Base-by-base conservation (phyloP, 2,113 vertebrate genomes). In the Mionectes macconnelli region DNA sequence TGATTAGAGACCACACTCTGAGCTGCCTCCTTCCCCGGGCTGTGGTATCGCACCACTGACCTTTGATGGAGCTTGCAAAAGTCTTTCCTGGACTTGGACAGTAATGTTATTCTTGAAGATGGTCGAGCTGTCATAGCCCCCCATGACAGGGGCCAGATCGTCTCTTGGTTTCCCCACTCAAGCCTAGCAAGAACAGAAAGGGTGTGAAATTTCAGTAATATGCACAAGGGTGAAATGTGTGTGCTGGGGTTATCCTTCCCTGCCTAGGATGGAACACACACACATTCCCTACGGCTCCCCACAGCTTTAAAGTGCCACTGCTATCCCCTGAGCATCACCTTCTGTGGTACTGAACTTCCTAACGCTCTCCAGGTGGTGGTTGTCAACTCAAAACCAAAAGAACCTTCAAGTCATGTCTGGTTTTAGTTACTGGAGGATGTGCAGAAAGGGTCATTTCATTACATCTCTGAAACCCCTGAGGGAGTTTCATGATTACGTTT, bases 111-210 rank as follows among this genome's bases (percentile, higher is more conserved):
- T 75, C 97, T 97, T 86, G 70, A 24, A 6, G 80, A 94, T 10
- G 85, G 62, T 7, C 0, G 92, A 94, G 79, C 44, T 35, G 63
- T 68, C 86, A 94, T 4, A 83, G 95, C 79, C 37, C 6, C 6
- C 1, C 0, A 3, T 4, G 96, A 64, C 24, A 97, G 9, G 37
- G 95, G 77, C 78, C 74, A 40, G 52, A 98, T 97, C 0, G 87
- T 83, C 39, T 98, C 97, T 94, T 98, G 98, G 84, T 98, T 98
- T 84, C 97, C 97, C 95, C 95, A 97, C 22, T 69, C 19, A 2
- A 98, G 73, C 64, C 69, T 97, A 69, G 91, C 92, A 79, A 87
- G 53, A 94, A 94, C 39, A 73, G 50, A 84, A 96, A 74, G 16
- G 45, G 23, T 44, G 44, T 64, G 23, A 77, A 88, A 89, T 53